Percentiles rank a stretch among this genome's conserved stretches.
phyloP scores from a whole-genome alignment of 2,888 invertebrate species.

The Caenorhabditis sp. region DNA sequence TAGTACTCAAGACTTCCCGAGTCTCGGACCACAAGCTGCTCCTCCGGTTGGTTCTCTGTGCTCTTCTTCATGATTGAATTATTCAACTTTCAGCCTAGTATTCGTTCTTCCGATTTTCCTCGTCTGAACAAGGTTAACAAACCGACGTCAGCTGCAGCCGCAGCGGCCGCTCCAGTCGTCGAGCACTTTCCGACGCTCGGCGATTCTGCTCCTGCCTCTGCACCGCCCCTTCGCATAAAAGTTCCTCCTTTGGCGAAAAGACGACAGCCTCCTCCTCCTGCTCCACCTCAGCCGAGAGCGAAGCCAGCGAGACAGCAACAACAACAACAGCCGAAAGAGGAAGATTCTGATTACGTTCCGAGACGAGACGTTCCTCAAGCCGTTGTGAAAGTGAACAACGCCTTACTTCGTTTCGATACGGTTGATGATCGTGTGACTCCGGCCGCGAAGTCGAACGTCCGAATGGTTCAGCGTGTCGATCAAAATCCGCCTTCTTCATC shows the following conservation, averaged over 20 bases:
- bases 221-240: slow-evolving; percentile 29
- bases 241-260: slow-evolving; percentile 35
- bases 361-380: slow-evolving; percentile 47
- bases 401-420: slow-evolving; percentile 41
- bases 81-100: slow-evolving; percentile 24
- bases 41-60: slow-evolving; percentile 23
- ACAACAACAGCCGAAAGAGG: slow-evolving; percentile 8
- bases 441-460: slow-evolving; percentile 48
- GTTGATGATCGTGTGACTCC: slow-evolving; percentile 29
- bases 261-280: slow-evolving; percentile 26
- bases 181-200: slow-evolving; percentile 61
- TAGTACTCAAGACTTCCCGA: slow-evolving; percentile 60
- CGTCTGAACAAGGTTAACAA: slow-evolving; percentile 58
- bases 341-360: slow-evolving; percentile 11
- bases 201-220: slow-evolving; percentile 20
- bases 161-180: slow-evolving; percentile 36
- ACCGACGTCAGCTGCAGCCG: not conserved
- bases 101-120: slow-evolving; percentile 60
- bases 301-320: not conserved
- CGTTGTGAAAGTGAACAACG: slow-evolving; percentile 44
- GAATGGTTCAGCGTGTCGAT: slow-evolving; percentile 34
- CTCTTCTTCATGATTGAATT: not conserved
- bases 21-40: slow-evolving; percentile 42
- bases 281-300: slow-evolving; percentile 1
- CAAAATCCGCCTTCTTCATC: slow-evolving; percentile 16